Conservation (phyloP, 2,113 vertebrate species). For the Speoplatyrhinus poulsoni region DNA sequence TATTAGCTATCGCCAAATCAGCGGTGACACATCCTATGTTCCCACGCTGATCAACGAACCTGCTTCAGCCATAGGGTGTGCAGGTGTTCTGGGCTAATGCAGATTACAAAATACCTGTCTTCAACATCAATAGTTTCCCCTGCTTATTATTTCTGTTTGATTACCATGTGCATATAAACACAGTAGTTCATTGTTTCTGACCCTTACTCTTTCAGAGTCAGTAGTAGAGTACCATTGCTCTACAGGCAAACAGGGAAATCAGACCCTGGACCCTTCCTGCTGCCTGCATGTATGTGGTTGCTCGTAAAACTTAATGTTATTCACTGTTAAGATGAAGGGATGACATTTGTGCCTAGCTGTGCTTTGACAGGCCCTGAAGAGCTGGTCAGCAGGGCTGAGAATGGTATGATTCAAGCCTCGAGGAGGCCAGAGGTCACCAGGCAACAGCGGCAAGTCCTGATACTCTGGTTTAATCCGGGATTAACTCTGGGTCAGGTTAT, state of each 20-base stretch:
- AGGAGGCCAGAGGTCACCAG: constrained; percentile 56
- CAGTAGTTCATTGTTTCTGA: background rate
- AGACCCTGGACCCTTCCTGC: background rate
- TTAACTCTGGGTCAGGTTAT: constrained; percentile 77
- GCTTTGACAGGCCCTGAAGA: constrained; percentile 14
- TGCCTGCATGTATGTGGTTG: background rate
- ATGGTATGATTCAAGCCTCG: constrained; percentile 9
- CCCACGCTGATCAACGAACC: constrained; percentile 14
- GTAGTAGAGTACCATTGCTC: too few species aligned
- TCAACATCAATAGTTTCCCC: too few species aligned
- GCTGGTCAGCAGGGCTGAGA: constrained; percentile 23
- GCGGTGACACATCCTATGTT: constrained; percentile 34
- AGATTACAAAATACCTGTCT: too few species aligned
- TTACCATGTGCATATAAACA: too few species aligned
- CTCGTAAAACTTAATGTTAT: background rate
- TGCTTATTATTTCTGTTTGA: too few species aligned
- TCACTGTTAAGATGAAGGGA: background rate
- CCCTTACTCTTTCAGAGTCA: background rate
- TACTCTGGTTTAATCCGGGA: constrained; percentile 76
- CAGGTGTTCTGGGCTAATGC: too few species aligned
- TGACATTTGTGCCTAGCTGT: background rate
- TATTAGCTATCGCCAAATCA: constrained; percentile 53
- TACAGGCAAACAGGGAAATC: background rate
- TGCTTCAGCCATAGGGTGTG: background rate
- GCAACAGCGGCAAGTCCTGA: constrained; percentile 56